Base-by-base conservation (phyloP, 1,140 invertebrate genomes). In the Helicoverpa zea region DNA sequence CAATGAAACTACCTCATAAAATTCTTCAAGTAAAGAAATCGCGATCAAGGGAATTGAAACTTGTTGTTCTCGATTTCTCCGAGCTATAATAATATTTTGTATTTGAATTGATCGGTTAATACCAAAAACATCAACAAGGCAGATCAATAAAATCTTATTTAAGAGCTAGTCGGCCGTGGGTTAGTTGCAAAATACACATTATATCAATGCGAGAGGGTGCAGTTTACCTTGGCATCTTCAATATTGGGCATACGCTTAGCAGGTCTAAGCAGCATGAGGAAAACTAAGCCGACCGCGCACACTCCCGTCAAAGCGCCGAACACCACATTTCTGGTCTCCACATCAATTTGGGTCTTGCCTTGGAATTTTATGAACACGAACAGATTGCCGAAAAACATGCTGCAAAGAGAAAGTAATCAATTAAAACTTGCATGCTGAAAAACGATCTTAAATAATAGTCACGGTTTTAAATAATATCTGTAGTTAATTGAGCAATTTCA, bases 341-440 rank as follows among this genome's bases (percentile, higher is more conserved):
- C 86, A 73, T 98, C 97, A 3, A 98, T 96, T 14, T 96, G 94
- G 0, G 96, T 91, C 92, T 97, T 96, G 66, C 97, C 97, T 96
- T 97, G 96, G 92, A 99, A 99, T 90, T 97, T 96, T 89, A 98
- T 98, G 93, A 97, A 99, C 11, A 99, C 98, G 94, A 99, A 99
- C 10, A 98, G 95, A 90, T 99, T 99, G 64, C 99, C 99, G 86
- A 98, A 97, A 89, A 99, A 97, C 94, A 99, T 96, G 88, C 98
- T 98, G 96, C 83, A 97, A 84, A 87, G 30, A 29, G 72, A 86
- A 79, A 64, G 70, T 13, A 66, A 61, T 72, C 68, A 51, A 72
- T 72, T 72, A 30, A 52, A 7, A 70, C 52, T 52, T 0, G 59
- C 68, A 7, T 30, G 52, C 52, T 68, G 51, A 79, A 43, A 79